Conservation (phyloP, 2,113 vertebrate genomes). For the Condylura cristata region DNA sequence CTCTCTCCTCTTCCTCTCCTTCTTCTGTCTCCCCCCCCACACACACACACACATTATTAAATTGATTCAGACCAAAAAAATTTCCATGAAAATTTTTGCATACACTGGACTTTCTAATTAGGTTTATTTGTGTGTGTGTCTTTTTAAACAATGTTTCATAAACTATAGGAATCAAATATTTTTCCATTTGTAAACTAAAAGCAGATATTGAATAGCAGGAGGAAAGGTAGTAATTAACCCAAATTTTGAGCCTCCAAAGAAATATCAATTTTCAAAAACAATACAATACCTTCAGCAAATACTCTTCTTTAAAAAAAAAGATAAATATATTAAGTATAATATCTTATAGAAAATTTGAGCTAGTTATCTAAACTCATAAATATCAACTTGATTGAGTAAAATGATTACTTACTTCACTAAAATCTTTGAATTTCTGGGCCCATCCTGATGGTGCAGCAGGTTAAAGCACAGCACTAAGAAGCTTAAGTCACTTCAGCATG, state of each 20-base stretch:
- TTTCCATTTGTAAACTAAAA: conserved; percentile 16
- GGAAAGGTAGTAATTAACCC: background rate
- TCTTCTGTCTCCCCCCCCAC: background rate
- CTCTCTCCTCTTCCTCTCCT: too few species aligned
- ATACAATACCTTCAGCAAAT: background rate
- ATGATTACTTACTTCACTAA: background rate
- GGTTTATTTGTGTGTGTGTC: background rate
- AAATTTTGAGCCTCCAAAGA: conserved; percentile 10
- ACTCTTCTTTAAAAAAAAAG: background rate
- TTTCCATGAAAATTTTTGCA: background rate
- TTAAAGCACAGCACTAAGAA: too few species aligned
- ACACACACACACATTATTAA: background rate
- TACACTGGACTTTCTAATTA: background rate
- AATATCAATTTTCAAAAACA: background rate
- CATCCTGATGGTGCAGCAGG: too few species aligned
- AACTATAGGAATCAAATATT: background rate
- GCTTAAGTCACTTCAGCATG: too few species aligned
- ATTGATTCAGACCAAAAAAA: background rate
- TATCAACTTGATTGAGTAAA: background rate
- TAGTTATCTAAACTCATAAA: background rate
- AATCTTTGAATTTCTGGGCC: background rate
- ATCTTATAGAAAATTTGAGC: background rate
- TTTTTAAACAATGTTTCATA: background rate
- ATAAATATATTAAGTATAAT: background rate
- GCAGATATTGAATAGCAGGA: background rate